Evolutionary conservation across 2,797 vertebrate species (phyloP), one percentile per base, ranked within the genome.

Genomic region (Galagoides demidoff): DNA sequence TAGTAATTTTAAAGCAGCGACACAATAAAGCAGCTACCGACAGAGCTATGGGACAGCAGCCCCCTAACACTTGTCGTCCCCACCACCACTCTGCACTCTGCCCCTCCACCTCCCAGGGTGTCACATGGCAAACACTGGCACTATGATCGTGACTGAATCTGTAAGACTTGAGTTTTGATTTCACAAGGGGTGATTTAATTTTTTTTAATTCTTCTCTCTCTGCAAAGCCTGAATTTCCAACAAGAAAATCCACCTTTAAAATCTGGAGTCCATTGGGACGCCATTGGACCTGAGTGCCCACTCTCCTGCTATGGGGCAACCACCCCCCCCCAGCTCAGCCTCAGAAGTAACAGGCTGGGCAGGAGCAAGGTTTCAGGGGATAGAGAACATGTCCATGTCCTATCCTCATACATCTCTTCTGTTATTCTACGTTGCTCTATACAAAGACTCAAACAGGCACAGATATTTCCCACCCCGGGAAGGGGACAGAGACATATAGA

Each of bases 31-130:
- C 19, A 39, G 7, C 3, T 43, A 3, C 9, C 3, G 20, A 8
- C 23, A 55, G 20, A 39, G 1, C 23, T 27, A 0, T 2, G 9
- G 10, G 39, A 13, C 20, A 1, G 7, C 19, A 52, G 23, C 3
- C 8, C 2, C 4, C 1, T 0, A 1, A 2, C 0, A 3, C 6
- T 31, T 29, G 27, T 27, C 0, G 4, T 5, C 83, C 12, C 12
- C 5, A 0, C 23, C 23, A 5, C 6, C 0, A 14, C 37, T 29
- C 9, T 13, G 29, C 5, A 3, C 20, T 2, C 7, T 7, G 11
- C 68, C 4, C 7, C 7, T 0, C 2, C 12, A 13, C 12, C 0
- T 25, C 10, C 13, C 0, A 13, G 2, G 13, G 34, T 1, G 43
- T 45, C 29, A 34, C 78, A 17, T 31, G 49, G 34, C 43, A 59